Evolutionary conservation across 2,113 vertebrate genomes (phyloP).

Genomic region (Mohoua ochrocephala): DNA sequence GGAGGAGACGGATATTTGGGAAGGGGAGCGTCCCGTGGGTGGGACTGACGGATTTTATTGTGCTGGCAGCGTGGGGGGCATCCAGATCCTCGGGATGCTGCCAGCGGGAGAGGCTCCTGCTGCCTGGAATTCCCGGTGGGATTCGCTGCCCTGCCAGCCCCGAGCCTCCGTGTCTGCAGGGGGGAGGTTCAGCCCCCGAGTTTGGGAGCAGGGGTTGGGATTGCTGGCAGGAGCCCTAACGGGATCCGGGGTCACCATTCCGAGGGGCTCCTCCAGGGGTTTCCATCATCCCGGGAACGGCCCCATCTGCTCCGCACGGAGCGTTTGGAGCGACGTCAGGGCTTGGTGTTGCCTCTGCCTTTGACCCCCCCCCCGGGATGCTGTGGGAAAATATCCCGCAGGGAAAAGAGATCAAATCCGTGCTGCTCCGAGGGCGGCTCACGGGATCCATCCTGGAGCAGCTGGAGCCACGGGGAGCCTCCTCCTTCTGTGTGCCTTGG

Average conservation of each 20-base stretch:
- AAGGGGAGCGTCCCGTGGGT: background rate
- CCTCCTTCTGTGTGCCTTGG: background rate
- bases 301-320: accelerated
- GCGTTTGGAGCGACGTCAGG: background rate
- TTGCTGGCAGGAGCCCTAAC: background rate
- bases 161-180: background rate
- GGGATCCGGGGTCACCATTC: background rate
- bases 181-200: background rate
- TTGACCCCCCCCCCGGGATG: background rate
- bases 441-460: background rate
- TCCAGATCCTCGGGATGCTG: background rate
- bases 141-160: background rate
- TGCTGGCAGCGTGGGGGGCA: background rate
- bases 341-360: background rate
- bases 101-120: background rate
- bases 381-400: background rate
- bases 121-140: background rate
- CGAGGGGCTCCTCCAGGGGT: background rate
- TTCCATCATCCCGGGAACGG: accelerated
- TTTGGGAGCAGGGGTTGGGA: background rate
- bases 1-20: background rate
- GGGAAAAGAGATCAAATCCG: background rate
- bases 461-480: background rate
- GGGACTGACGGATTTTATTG: background rate
- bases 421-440: background rate